Base-by-base conservation (phyloP, 1,140 invertebrate species). In the Lepidurus packardi region DNA sequence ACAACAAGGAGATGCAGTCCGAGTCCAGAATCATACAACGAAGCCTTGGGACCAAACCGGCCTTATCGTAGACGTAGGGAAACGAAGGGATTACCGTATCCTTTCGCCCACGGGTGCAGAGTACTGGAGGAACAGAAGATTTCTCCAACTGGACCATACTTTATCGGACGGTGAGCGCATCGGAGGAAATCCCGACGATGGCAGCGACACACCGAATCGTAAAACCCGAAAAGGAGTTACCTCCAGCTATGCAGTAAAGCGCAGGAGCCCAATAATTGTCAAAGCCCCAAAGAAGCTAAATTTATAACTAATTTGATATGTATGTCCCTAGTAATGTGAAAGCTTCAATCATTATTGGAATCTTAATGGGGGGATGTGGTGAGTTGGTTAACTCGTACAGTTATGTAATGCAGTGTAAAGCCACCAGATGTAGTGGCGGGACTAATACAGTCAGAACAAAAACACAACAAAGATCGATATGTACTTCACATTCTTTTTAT, bases 31-130 rank as follows among this genome's bases (percentile, higher is more conserved):
- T 34, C 25, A 7, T 13, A 25, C 13, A 34, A 77, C 76, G 6
- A 44, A 10, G 13, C 25, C 6, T 10, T 77, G 76, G 76, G 76
- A 77, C 76, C 43, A 53, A 34, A 44, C 16, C 6, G 43, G 76
- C 16, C 21, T 45, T 25, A 25, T 77, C 76, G 8, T 45, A 21
- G n/a, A 25, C 76, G n/a, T 77, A 24, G 43, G 76, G n/a, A 8
- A 73, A 43, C 7, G 21, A 41, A 5, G 44, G 42, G n/a, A 41
- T 53, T 77, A 77, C 25, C 76, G n/a, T n/a, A n/a, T n/a, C n/a
- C n/a, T n/a, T n/a, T n/a, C n/a, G n/a, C n/a, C n/a, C n/a, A n/a
- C n/a, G n/a, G n/a, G n/a, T n/a, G n/a, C n/a, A n/a, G n/a, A n/a
- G n/a, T n/a, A n/a, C n/a, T n/a, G n/a, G n/a, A n/a, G n/a, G n/a